Evolutionary conservation across 2,888 invertebrate genomes (phyloP).

Genomic region (Andricus quercusramuli): DNA sequence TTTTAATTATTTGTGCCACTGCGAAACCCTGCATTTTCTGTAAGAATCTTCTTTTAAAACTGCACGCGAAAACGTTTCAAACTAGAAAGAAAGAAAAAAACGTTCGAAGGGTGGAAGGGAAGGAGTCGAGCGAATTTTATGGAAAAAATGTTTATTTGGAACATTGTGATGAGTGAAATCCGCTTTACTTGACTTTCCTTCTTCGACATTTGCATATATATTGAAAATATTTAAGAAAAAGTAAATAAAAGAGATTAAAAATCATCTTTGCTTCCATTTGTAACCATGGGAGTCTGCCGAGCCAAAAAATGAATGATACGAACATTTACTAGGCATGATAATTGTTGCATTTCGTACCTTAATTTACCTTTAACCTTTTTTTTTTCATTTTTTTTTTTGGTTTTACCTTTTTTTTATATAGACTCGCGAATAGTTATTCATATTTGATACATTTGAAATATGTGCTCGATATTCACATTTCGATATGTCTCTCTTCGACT

Average conservation of each 20-base stretch:
- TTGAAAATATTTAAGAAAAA: conserved; percentile 16
- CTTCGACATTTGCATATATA: conserved; percentile 23
- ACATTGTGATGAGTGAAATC: background rate
- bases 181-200: background rate
- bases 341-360: background rate
- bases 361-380: background rate
- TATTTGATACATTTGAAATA: conserved; percentile 16
- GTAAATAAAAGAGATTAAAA: background rate
- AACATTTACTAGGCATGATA: background rate
- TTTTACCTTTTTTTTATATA: background rate
- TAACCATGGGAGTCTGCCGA: conserved; percentile 34
- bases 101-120: background rate
- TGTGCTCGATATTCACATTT: background rate
- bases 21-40: background rate
- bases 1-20: background rate
- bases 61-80: conserved; percentile 2
- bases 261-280: conserved; percentile 35
- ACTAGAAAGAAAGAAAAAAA: background rate
- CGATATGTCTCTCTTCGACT: background rate
- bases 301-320: conserved; percentile 37
- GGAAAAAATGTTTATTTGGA: background rate
- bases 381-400: background rate
- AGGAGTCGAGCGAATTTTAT: background rate
- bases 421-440: background rate
- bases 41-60: background rate